These are phyloP conservation scores for Tauraco erythrolophus DNA, from an alignment of 2,113 vertebrate species.

Conservation along the genomic window DNA sequence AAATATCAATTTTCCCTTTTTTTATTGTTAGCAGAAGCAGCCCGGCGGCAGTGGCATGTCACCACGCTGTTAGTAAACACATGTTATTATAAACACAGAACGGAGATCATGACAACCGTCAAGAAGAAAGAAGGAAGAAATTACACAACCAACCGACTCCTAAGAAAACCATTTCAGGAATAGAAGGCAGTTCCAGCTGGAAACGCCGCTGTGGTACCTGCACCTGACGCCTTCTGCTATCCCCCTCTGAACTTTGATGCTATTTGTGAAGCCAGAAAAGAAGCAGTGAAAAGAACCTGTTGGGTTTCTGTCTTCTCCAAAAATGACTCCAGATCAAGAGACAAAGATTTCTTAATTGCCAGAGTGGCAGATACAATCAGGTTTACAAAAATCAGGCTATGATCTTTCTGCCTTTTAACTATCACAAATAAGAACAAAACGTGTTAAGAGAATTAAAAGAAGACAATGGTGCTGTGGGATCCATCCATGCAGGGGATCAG, in stretches of 20 bases:
- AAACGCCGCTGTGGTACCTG: not conserved
- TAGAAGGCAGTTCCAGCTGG: not conserved
- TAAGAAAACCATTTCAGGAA: not conserved
- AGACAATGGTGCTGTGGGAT: not conserved
- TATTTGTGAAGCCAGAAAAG: not conserved
- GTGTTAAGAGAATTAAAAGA: not conserved
- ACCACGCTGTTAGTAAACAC: constrained; percentile 67
- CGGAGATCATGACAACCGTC: not conserved
- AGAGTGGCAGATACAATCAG: not conserved
- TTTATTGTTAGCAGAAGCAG: constrained; percentile 64
- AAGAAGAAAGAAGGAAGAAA: not conserved
- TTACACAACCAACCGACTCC: not conserved
- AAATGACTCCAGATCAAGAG: not conserved
- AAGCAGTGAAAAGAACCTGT: not conserved
- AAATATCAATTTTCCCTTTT: constrained; percentile 52
- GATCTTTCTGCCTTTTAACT: not conserved
- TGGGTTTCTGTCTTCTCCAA: not conserved
- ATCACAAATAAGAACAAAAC: not conserved
- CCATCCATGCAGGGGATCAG: accelerated
- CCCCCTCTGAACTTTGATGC: not conserved
- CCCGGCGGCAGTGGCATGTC: constrained; percentile 36
- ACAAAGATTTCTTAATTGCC: not conserved
- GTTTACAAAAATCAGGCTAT: not conserved
- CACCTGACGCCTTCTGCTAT: not conserved
- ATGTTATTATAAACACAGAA: constrained; percentile 40